Conservation (phyloP, 2,888 invertebrate genomes). For the Aphrophora alni region DNA sequence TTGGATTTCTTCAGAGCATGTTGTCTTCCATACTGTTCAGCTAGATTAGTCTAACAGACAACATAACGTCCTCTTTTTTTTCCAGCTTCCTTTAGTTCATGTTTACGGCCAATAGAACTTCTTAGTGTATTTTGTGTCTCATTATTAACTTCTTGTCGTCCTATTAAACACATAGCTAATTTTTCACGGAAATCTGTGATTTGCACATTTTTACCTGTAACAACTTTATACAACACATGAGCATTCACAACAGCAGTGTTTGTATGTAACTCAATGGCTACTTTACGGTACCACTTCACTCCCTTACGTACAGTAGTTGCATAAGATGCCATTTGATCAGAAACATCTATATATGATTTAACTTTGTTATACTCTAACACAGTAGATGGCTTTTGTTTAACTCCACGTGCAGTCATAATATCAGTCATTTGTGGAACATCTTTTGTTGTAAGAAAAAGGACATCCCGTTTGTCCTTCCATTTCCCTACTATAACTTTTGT, state of each 20-base stretch:
- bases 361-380: background rate
- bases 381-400: slow-evolving; percentile 4
- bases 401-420: background rate
- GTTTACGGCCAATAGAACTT: no score
- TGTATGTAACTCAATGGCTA: slow-evolving; percentile 6
- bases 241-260: slow-evolving; percentile 26
- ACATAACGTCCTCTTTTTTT: no score
- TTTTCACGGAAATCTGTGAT: no score
- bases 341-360: slow-evolving; percentile 21
- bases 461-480: background rate
- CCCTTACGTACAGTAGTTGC: slow-evolving; percentile 7
- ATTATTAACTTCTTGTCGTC: no score
- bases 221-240: background rate
- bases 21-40: no score
- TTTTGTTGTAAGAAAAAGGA: slow-evolving; percentile 21
- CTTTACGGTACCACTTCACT: slow-evolving; percentile 22
- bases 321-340: slow-evolving; percentile 23
- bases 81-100: no score
- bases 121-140: no score
- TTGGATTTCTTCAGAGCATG: no score
- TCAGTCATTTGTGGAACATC: slow-evolving; percentile 14
- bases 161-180: no score
- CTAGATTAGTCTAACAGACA: no score
- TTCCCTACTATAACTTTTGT: background rate
- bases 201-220: no score